Percentiles rank a stretch among this genome's conserved stretches.
Evolutionary conservation across 2,888 invertebrate genomes (phyloP).

Genomic region (Dendrolimus houi): DNA sequence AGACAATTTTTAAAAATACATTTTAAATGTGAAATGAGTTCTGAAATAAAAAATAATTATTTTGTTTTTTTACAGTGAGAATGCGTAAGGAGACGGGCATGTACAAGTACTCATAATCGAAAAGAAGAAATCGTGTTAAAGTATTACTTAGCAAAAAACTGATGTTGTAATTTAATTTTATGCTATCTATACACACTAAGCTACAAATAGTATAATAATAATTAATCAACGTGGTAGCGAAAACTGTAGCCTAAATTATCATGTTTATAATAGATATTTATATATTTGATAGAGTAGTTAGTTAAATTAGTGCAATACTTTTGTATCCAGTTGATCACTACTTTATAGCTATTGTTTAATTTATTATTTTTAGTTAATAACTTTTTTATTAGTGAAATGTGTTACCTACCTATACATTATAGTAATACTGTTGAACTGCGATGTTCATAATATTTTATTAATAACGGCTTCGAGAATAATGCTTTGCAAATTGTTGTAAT

Average conservation of each 20-base stretch:
- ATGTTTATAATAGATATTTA: neutral
- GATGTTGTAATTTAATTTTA: neutral
- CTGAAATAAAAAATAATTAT: too few species aligned
- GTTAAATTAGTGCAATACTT: slow-evolving; percentile 27
- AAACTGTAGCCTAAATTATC: neutral
- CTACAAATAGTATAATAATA: neutral
- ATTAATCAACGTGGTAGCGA: neutral
- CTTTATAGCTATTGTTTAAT: neutral
- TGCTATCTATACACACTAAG: neutral
- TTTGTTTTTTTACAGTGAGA: slow-evolving; percentile 56
- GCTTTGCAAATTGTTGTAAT: too few species aligned
- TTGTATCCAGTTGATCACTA: neutral
- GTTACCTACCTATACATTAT: neutral
- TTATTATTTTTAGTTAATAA: neutral
- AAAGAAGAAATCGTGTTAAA: neutral
- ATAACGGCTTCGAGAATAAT: neutral
- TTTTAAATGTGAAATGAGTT: too few species aligned
- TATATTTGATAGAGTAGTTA: slow-evolving; percentile 3
- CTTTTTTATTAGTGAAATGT: slow-evolving; percentile 1
- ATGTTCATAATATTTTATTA: slow-evolving; percentile 8
- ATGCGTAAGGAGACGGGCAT: slow-evolving; percentile 70
- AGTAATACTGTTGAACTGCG: slow-evolving; percentile 4
- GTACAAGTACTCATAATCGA: slow-evolving; percentile 62
- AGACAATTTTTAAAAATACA: too few species aligned
- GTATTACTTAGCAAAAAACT: neutral